phyloP scores from a whole-genome alignment of 1,140 invertebrate species.

The Spodoptera litura region DNA sequence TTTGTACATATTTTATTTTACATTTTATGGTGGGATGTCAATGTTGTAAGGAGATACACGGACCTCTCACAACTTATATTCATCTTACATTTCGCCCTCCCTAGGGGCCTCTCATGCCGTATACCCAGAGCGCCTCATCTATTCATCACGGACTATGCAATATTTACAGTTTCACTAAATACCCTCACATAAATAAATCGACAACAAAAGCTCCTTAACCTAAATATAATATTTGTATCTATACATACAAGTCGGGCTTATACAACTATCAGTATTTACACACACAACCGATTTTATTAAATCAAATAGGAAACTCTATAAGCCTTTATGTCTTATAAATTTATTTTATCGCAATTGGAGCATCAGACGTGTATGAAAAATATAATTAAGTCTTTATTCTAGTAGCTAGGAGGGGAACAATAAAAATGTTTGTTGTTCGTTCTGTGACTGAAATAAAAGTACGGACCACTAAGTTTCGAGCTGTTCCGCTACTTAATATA shows the following conservation, averaged over 20 bases:
- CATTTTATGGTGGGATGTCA: conserved; percentile 10
- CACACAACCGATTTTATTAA: conserved; percentile 74
- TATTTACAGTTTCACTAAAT: conserved; percentile 70
- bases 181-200: conserved; percentile 61
- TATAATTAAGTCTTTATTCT: neutral
- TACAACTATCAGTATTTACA: conserved; percentile 71
- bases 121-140: conserved; percentile 23
- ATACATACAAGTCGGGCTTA: conserved; percentile 56
- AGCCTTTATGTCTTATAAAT: conserved; percentile 47
- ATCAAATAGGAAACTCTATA: conserved; percentile 63
- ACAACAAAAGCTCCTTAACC: conserved; percentile 69
- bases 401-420: conserved; percentile 8
- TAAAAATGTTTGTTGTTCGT: neutral
- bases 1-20: conserved; percentile 35
- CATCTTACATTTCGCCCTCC: neutral
- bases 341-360: conserved; percentile 33
- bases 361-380: neutral
- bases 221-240: conserved; percentile 50
- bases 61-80: neutral
- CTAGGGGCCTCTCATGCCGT: neutral
- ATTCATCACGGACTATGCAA: conserved; percentile 49
- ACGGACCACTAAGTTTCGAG: conserved; percentile 23
- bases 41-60: conserved; percentile 11
- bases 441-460: conserved; percentile 18
- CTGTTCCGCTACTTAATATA: conserved; percentile 40